Evolutionary conservation across 2,888 invertebrate genomes (phyloP).

Genomic region (Eugnorisma glareosa): DNA sequence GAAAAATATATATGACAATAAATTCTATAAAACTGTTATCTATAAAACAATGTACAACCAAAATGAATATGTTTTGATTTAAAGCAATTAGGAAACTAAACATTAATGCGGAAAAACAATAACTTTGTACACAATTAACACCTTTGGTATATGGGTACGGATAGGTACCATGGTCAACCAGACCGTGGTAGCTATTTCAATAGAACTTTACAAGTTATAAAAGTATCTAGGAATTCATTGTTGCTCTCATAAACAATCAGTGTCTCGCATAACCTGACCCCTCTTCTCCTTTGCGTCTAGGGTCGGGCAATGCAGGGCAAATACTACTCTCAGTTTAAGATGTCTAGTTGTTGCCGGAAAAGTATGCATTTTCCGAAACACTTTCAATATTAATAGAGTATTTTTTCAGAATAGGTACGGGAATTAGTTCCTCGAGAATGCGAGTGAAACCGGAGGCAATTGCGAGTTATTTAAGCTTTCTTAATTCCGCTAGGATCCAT

Average conservation of each 20-base stretch:
- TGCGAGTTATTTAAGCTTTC: background rate
- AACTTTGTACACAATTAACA: background rate
- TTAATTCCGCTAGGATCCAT: background rate
- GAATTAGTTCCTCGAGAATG: background rate
- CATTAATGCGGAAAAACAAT: conserved; percentile 13
- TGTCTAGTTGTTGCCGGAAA: background rate
- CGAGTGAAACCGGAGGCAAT: background rate
- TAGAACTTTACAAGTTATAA: background rate
- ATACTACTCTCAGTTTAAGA: background rate
- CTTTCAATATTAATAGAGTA: background rate
- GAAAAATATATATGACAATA: too few species aligned
- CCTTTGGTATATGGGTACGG: background rate
- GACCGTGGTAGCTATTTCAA: background rate
- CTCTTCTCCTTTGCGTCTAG: background rate
- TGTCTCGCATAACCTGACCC: background rate
- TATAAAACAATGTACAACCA: too few species aligned
- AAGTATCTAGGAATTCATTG: background rate
- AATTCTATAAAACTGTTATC: too few species aligned
- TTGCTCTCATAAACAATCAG: background rate
- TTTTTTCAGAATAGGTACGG: background rate
- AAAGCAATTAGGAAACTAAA: conserved; percentile 10
- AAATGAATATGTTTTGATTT: background rate
- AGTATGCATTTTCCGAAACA: background rate
- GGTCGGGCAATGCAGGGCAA: background rate
- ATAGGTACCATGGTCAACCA: too few species aligned